phyloP scores from a whole-genome alignment of 1,140 invertebrate genomes.

The Psilanteris sp. region DNA sequence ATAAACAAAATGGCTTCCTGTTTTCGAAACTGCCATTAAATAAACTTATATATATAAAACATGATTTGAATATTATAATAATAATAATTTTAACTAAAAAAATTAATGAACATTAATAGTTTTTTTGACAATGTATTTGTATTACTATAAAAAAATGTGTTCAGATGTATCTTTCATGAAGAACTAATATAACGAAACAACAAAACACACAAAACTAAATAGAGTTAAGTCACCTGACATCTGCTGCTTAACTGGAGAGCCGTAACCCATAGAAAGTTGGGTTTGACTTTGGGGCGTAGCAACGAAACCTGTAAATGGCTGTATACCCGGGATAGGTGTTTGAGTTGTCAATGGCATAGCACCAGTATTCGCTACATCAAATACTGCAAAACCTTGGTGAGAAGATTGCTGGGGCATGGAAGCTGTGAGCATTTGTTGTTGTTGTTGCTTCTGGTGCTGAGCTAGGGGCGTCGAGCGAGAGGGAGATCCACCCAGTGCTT shows the following conservation, averaged over 20 bases:
- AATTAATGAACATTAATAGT: too few species aligned
- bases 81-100: too few species aligned
- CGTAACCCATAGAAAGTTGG: conserved; percentile 80
- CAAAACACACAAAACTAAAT: conserved; percentile 18
- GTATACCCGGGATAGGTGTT: conserved; percentile 61
- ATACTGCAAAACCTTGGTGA: conserved; percentile 67
- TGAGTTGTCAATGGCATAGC: conserved; percentile 54
- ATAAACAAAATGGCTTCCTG: too few species aligned
- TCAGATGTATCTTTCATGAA: too few species aligned
- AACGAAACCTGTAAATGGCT: conserved; percentile 65
- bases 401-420: conserved; percentile 57
- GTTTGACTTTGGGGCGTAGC: conserved; percentile 67
- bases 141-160: too few species aligned
- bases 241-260: conserved; percentile 83
- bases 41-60: too few species aligned
- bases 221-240: conserved; percentile 76
- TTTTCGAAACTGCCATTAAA: too few species aligned
- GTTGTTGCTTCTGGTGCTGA: conserved; percentile 76
- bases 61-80: too few species aligned
- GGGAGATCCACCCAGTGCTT: conserved; percentile 84
- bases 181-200: conserved; percentile 5
- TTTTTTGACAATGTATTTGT: too few species aligned
- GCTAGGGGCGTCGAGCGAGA: conserved; percentile 74
- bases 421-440: conserved; percentile 69
- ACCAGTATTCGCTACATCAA: conserved; percentile 60